phyloP scores from a whole-genome alignment of 2,888 invertebrate genomes.

The Unio pictorum region DNA sequence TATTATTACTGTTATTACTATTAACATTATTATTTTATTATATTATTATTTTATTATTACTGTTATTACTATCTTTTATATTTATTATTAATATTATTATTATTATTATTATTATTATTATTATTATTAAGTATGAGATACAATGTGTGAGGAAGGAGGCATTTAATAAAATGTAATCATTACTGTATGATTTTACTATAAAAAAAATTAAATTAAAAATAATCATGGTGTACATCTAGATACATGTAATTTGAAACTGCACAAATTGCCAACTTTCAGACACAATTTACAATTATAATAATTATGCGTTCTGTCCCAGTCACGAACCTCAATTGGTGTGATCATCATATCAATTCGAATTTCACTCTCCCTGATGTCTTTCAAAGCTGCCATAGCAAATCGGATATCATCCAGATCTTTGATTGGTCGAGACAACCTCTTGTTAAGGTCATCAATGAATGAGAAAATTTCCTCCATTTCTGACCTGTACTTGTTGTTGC shows the following conservation, averaged over 20 bases:
- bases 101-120: no score
- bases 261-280: neutral
- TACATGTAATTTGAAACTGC: neutral
- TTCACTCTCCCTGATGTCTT: slow-evolving; percentile 94
- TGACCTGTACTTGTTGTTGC: slow-evolving; percentile 70
- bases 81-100: no score
- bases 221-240: neutral
- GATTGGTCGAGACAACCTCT: slow-evolving; percentile 89
- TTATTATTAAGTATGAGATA: no score
- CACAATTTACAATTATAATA: neutral
- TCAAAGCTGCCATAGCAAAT: slow-evolving; percentile 92
- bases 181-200: neutral
- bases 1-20: no score
- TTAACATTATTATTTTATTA: no score
- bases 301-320: neutral
- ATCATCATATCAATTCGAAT: slow-evolving; percentile 95
- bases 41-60: no score
- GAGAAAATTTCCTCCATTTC: slow-evolving; percentile 78
- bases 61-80: no score
- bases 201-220: neutral
- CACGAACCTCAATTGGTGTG: slow-evolving; percentile 86
- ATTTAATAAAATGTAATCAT: no score
- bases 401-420: slow-evolving; percentile 94
- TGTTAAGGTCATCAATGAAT: slow-evolving; percentile 84
- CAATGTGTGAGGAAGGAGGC: no score